Base-by-base conservation (phyloP, 2,888 invertebrate species). In the Drosophila paracracens region DNA sequence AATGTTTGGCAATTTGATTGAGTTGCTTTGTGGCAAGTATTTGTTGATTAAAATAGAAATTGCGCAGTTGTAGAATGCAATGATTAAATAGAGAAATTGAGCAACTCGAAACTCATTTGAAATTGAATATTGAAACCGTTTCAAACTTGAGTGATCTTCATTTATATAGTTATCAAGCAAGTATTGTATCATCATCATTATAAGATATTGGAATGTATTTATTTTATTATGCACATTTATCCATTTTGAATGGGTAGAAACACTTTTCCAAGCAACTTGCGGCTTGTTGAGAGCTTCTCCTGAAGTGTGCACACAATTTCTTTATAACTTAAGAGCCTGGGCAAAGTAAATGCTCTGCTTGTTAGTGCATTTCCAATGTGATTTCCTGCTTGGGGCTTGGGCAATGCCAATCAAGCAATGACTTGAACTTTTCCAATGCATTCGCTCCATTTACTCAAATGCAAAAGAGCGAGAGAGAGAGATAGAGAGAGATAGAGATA, bases 371-470 rank as follows among this genome's bases (percentile, higher is more conserved):
- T 68, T 76, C 59, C 66, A 76, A 84, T 82, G 60, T 69, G 70
- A 63, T 82, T 83, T 83, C 88, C 88, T 88, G 85, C 69, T 70
- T 54, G 65, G 68, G 70, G 80, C 67, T 72, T 52, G 61, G 70
- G 70, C 74, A 65, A 69, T 60, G 83, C 80, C 88, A 84, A 84
- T 88, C 83, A 88, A 69, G 67, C 68, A 53, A 85, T 84, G 83
- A 88, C 85, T 85, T 67, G 70, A 63, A 72, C 62, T 79, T 83
- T 83, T 78, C 65, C 59, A 46, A 56, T 54, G 66, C 81, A 72
- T 58, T 66, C 62, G 72, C 79, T 77, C 64, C 62, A 74, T 65
- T 72, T 72, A 65, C 71, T 69, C 74, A 25, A 54, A 27, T 11
- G 25, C 7, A 11, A 10, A 0, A 36, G 25, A 25, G 6, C 3